Conservation (phyloP, 2,113 vertebrate genomes). For the Campylomormyrus tamandua region DNA sequence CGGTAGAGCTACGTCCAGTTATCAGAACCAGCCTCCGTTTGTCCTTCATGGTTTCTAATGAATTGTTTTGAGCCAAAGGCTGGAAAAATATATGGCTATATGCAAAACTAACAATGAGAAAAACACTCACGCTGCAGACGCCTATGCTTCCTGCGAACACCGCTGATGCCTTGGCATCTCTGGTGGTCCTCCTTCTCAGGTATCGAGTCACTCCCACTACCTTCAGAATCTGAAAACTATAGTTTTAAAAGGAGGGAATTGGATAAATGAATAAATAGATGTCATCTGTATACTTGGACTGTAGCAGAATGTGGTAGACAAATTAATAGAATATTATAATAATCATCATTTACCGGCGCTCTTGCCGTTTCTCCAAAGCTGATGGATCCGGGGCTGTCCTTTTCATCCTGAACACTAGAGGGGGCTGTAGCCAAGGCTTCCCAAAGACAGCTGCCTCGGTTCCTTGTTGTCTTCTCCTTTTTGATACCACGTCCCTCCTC, state of each 20-base stretch:
- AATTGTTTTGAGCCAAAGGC: not conserved
- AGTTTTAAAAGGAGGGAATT: not conserved
- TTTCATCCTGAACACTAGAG: not conserved
- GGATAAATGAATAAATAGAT: not conserved
- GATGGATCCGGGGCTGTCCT: not conserved
- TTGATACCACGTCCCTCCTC: not conserved
- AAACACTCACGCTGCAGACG: not conserved
- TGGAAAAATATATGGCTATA: not conserved
- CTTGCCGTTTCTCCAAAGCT: not conserved
- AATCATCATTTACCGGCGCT: not conserved
- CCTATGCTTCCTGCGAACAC: not conserved
- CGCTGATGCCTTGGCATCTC: not conserved
- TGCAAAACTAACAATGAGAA: not conserved
- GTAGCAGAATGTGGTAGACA: not conserved
- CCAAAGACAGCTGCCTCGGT: conserved; percentile 9
- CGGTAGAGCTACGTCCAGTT: not conserved
- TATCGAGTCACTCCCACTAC: not conserved
- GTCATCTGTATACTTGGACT: not conserved
- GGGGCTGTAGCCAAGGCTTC: not conserved
- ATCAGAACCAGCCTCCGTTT: not conserved
- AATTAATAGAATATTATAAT: not conserved
- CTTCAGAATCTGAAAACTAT: not conserved
- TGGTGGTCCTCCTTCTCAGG: not conserved
- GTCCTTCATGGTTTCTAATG: not conserved
- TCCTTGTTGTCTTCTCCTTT: not conserved